Evolutionary conservation across 2,888 invertebrate species (phyloP).

Genomic region (Aricia artaxerxes): DNA sequence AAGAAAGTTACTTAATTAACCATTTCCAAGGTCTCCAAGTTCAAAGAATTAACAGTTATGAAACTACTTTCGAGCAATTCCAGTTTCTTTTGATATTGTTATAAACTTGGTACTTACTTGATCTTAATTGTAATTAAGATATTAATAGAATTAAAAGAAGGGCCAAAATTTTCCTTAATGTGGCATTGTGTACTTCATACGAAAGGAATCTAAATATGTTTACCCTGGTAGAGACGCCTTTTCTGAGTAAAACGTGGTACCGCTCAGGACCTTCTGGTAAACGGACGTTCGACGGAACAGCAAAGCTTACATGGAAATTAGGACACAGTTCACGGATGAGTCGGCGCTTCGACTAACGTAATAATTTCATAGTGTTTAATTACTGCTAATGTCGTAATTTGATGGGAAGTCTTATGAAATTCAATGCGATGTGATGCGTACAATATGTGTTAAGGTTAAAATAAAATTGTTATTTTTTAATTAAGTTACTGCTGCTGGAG

Average conservation of each 20-base stretch:
- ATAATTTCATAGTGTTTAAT: slow-evolving; percentile 8
- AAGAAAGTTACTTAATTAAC: not conserved
- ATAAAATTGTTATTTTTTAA: not conserved
- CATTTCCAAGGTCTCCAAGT: not conserved
- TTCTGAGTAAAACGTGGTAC: not conserved
- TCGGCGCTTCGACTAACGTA: not conserved
- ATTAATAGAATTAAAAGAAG: not conserved
- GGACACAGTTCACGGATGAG: not conserved
- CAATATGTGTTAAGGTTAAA: not conserved
- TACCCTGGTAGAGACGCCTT: not conserved
- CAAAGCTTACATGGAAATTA: not conserved
- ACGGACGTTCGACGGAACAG: not conserved
- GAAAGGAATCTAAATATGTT: not conserved
- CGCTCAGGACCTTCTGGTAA: not conserved
- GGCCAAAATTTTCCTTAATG: not conserved
- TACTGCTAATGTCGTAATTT: not conserved
- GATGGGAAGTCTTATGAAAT: slow-evolving; percentile 9
- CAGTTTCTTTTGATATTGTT: not conserved
- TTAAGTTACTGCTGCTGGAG: not conserved
- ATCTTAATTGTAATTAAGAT: not conserved
- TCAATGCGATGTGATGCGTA: not conserved
- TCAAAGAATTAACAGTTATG: not conserved
- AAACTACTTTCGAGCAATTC: not conserved
- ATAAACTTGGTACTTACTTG: not conserved
- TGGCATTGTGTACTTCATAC: not conserved